phyloP scores from a whole-genome alignment of 2,888 invertebrate species.

The Tuta absoluta region DNA sequence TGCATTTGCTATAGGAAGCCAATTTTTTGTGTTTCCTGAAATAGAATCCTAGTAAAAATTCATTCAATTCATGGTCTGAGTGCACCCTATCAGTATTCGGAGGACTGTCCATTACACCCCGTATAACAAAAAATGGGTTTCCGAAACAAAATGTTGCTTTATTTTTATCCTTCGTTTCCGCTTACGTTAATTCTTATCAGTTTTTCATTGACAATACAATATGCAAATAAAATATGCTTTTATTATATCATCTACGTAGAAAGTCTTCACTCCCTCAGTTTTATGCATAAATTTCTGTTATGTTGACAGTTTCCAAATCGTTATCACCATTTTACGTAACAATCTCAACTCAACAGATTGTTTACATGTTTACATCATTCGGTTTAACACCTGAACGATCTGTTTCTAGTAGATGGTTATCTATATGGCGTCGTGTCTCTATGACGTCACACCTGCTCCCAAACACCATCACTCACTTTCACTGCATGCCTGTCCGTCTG shows the following conservation, averaged over 20 bases:
- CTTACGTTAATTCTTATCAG: too few species aligned
- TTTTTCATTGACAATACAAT: too few species aligned
- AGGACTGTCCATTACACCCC: too few species aligned
- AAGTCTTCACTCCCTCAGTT: neutral
- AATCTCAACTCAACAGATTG: slow-evolving; percentile 3
- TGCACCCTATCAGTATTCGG: too few species aligned
- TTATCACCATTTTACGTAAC: neutral
- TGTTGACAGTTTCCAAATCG: neutral
- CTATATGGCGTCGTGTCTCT: slow-evolving; percentile 14
- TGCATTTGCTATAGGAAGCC: too few species aligned
- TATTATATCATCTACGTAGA: neutral
- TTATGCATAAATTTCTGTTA: neutral
- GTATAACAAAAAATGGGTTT: too few species aligned
- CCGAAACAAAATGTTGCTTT: too few species aligned
- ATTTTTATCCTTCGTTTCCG: too few species aligned
- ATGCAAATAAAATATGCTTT: too few species aligned
- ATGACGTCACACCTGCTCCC: slow-evolving; percentile 70
- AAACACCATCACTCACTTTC: slow-evolving; percentile 74
- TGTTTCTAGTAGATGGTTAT: slow-evolving; percentile 21
- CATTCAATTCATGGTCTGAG: too few species aligned
- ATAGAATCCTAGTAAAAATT: too few species aligned
- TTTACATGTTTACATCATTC: slow-evolving; percentile 21
- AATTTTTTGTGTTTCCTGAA: too few species aligned
- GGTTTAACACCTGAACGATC: slow-evolving; percentile 22
- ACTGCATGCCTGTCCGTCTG: slow-evolving; percentile 60